These are phyloP conservation scores for Pao palembangensis DNA, from an alignment of 2,113 vertebrate genomes.

Conservation along the genomic window DNA sequence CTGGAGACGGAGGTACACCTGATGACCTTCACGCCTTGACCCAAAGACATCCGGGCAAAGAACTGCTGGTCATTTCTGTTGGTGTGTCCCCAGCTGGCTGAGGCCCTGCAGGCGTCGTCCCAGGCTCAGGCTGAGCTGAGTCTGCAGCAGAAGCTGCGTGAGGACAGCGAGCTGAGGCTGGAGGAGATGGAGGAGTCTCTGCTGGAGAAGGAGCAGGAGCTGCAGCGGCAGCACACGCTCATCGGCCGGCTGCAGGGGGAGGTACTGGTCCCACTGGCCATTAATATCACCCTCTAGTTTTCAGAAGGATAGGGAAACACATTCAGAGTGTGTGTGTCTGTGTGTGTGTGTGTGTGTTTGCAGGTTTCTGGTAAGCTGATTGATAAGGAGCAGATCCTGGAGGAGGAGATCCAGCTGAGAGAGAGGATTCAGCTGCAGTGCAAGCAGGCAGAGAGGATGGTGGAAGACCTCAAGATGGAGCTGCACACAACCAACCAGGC, in stretches of 20 bases:
- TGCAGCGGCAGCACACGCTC: slow-evolving; percentile 48
- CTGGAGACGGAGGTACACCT: slow-evolving; percentile 72
- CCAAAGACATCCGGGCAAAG: background rate
- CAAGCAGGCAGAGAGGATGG: slow-evolving; percentile 72
- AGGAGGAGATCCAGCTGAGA: slow-evolving; percentile 78
- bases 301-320: too few relatives aligned
- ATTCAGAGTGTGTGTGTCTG: slow-evolving; percentile 1
- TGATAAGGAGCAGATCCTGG: slow-evolving; percentile 70
- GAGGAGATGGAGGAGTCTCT: slow-evolving; percentile 75
- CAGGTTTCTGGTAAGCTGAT: slow-evolving; percentile 74
- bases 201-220: slow-evolving; percentile 73
- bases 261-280: slow-evolving; percentile 31
- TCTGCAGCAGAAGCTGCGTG: slow-evolving; percentile 72
- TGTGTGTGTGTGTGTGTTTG: background rate
- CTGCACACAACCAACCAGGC: slow-evolving; percentile 65
- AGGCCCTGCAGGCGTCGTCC: slow-evolving; percentile 48
- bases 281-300: background rate
- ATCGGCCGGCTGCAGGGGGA: slow-evolving; percentile 71
- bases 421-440: slow-evolving; percentile 74
- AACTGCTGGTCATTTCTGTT: background rate
- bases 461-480: slow-evolving; percentile 76
- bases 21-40: background rate
- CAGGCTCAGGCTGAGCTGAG: slow-evolving; percentile 54
- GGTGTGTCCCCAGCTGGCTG: slow-evolving; percentile 58
- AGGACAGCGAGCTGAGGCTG: slow-evolving; percentile 62